These are phyloP conservation scores for Hepsetus odoe DNA, from an alignment of 2,113 vertebrate species.

Conservation along the genomic window DNA sequence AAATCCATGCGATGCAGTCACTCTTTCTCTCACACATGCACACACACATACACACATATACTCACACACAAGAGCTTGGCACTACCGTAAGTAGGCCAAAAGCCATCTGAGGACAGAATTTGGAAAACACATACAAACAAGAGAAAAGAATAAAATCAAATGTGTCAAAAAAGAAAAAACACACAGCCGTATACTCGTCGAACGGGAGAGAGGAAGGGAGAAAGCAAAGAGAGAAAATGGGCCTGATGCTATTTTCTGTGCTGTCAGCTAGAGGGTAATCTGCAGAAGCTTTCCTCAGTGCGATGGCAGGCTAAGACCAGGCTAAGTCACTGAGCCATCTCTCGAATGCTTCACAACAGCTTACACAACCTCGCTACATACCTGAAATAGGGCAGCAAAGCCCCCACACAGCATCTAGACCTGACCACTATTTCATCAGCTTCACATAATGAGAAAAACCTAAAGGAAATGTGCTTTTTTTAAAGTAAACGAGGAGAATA, in stretches of 20 bases:
- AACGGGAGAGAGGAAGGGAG: slow-evolving; percentile 31
- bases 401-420: slow-evolving; percentile 10
- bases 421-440: not conserved
- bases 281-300: slow-evolving; percentile 38
- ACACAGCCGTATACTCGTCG: slow-evolving; percentile 11
- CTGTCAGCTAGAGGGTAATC: slow-evolving; percentile 55
- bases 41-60: slow-evolving; percentile 14
- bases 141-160: slow-evolving; percentile 23
- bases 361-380: slow-evolving; percentile 33
- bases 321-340: slow-evolving; percentile 50
- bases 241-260: slow-evolving; percentile 53
- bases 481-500: not conserved
- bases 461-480: not conserved
- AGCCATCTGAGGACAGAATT: slow-evolving; percentile 72
- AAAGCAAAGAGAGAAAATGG: slow-evolving; percentile 28
- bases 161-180: slow-evolving; percentile 7
- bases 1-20: slow-evolving; percentile 47
- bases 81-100: slow-evolving; percentile 75
- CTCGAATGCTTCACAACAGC: slow-evolving; percentile 26
- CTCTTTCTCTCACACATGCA: slow-evolving; percentile 24
- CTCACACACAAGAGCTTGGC: slow-evolving; percentile 50
- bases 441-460: not conserved
- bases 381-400: slow-evolving; percentile 29
- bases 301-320: slow-evolving; percentile 48
- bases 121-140: not conserved